Percentiles rank a stretch among this genome's conserved stretches.
phyloP scores from a whole-genome alignment of 2,797 vertebrate genomes.

The Danionella dracula region DNA sequence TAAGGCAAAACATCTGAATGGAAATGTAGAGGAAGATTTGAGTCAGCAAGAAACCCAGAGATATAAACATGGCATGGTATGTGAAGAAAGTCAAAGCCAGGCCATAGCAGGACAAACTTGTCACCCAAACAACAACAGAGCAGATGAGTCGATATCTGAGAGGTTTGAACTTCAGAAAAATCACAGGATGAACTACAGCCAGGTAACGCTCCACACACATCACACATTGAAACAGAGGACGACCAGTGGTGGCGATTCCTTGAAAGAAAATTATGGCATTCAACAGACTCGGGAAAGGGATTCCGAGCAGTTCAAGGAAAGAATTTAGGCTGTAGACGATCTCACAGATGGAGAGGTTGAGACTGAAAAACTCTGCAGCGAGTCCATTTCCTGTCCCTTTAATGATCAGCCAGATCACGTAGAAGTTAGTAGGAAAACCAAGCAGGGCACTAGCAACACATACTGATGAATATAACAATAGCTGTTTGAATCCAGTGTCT shows the following conservation, averaged over 20 bases:
- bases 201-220: slow-evolving; percentile 36
- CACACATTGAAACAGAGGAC: slow-evolving; percentile 21
- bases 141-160: not conserved
- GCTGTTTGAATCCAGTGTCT: not conserved
- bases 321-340: not conserved
- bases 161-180: slow-evolving; percentile 3
- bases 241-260: not conserved
- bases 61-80: not conserved
- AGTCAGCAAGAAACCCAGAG: not conserved
- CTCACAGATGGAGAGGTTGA: not conserved
- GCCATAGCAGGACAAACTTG: not conserved
- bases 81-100: not conserved
- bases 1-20: not conserved
- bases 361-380: not conserved
- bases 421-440: not conserved
- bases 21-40: not conserved
- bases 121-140: slow-evolving; percentile 14
- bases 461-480: not conserved
- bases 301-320: not conserved
- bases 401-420: not conserved
- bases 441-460: not conserved
- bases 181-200: slow-evolving; percentile 28
- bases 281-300: not conserved
- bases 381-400: slow-evolving; percentile 10
- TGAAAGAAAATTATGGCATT: not conserved